phyloP scores from a whole-genome alignment of 2,113 vertebrate genomes.

The Podiceps cristatus region DNA sequence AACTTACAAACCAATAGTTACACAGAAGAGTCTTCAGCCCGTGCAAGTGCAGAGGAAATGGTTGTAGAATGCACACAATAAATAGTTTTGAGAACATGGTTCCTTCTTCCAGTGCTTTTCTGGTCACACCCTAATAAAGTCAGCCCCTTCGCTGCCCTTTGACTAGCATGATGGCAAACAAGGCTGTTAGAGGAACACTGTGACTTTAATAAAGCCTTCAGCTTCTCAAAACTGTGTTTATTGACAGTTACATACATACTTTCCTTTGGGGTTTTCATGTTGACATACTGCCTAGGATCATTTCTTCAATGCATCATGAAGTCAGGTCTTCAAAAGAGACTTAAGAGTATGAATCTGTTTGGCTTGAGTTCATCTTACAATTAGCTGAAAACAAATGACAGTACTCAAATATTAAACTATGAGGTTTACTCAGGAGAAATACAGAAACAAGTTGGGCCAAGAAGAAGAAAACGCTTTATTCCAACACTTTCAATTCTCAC shows the following conservation, averaged over 20 bases:
- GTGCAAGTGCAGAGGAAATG: background rate
- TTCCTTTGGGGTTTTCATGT: background rate
- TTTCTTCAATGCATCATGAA: background rate
- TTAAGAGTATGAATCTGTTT: background rate
- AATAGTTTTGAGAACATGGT: background rate
- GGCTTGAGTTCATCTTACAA: background rate
- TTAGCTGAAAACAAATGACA: background rate
- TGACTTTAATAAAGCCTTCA: background rate
- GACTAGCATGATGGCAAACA: background rate
- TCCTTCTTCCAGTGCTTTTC: background rate
- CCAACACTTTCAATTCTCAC: background rate
- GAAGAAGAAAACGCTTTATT: background rate
- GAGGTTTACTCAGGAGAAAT: background rate
- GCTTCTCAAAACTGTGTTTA: background rate
- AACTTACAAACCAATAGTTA: fast-evolving
- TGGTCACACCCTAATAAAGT: background rate
- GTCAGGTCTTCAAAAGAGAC: background rate
- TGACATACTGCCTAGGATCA: background rate
- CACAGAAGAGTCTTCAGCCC: background rate
- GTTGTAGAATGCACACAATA: background rate
- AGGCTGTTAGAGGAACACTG: background rate
- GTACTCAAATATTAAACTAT: background rate
- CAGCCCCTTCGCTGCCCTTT: background rate
- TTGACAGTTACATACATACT: background rate
- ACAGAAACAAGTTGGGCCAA: background rate